Evolutionary conservation across 2,113 vertebrate species (phyloP).

Genomic region (Gobio gobio): DNA sequence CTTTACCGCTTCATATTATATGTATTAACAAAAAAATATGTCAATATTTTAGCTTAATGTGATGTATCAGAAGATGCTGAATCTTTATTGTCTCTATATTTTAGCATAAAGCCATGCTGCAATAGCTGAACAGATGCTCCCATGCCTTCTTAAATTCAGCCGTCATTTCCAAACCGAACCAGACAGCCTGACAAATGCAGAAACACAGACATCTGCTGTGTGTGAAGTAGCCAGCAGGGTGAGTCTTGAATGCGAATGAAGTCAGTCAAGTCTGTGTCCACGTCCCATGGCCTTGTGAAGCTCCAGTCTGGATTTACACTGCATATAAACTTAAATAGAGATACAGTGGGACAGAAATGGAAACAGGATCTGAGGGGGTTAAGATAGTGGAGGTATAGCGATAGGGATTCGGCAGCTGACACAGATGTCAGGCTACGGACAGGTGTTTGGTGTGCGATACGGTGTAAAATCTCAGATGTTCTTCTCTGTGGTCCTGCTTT

Average conservation of each 20-base stretch:
- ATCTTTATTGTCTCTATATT: neutral
- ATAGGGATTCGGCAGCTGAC: constrained; percentile 29
- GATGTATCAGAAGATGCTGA: neutral
- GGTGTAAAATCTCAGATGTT: neutral
- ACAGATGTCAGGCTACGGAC: constrained; percentile 50
- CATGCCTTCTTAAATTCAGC: constrained; percentile 45
- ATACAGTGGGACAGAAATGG: constrained; percentile 33
- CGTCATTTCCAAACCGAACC: constrained; percentile 52
- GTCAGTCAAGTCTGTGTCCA: constrained; percentile 36
- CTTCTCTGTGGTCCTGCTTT: neutral
- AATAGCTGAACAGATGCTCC: constrained; percentile 57
- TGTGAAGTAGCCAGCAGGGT: constrained; percentile 56
- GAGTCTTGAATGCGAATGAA: constrained; percentile 64
- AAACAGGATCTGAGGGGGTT: constrained; percentile 34
- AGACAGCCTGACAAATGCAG: constrained; percentile 63
- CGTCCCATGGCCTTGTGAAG: neutral
- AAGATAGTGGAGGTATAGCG: constrained; percentile 18
- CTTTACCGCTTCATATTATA: neutral
- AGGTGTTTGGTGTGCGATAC: constrained; percentile 70
- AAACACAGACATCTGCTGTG: constrained; percentile 66
- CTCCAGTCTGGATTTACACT: neutral
- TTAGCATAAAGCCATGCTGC: constrained; percentile 29
- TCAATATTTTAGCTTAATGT: neutral
- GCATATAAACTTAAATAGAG: constrained; percentile 10
- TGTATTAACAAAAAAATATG: neutral